phyloP scores from a whole-genome alignment of 2,797 vertebrate species.

The Pelobates cultripes region DNA sequence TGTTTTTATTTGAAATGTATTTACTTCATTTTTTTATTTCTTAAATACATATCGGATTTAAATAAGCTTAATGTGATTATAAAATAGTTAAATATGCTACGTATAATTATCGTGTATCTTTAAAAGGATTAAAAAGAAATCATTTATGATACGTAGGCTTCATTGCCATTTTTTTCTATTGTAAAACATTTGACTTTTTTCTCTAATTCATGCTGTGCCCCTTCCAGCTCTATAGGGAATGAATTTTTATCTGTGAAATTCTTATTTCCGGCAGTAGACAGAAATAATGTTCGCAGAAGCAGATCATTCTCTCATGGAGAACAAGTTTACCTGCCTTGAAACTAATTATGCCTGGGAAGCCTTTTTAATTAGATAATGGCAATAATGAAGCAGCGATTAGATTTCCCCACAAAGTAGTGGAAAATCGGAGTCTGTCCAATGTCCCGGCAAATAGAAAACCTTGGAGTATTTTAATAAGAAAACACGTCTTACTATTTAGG shows the following conservation, averaged over 20 bases:
- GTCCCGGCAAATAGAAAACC: conserved; percentile 44
- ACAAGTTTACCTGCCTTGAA: conserved; percentile 53
- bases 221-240: conserved; percentile 25
- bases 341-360: conserved; percentile 53
- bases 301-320: conserved; percentile 42
- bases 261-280: conserved; percentile 47
- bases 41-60: too few relatives aligned
- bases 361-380: conserved; percentile 56
- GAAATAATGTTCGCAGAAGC: conserved; percentile 49
- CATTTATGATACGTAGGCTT: background rate
- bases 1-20: too few relatives aligned
- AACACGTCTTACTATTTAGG: background rate
- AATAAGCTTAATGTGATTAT: too few relatives aligned
- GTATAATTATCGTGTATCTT: too few relatives aligned
- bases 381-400: conserved; percentile 53
- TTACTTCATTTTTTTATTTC: too few relatives aligned
- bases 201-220: conserved; percentile 11
- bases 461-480: conserved; percentile 32
- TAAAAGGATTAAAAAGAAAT: background rate
- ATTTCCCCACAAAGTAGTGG: conserved; percentile 41
- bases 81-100: too few relatives aligned
- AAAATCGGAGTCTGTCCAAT: conserved; percentile 37
- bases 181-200: background rate
- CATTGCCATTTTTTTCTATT: background rate
- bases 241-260: conserved; percentile 40